phyloP scores from a whole-genome alignment of 2,888 invertebrate genomes.

The Linnaemya tessellans region DNA sequence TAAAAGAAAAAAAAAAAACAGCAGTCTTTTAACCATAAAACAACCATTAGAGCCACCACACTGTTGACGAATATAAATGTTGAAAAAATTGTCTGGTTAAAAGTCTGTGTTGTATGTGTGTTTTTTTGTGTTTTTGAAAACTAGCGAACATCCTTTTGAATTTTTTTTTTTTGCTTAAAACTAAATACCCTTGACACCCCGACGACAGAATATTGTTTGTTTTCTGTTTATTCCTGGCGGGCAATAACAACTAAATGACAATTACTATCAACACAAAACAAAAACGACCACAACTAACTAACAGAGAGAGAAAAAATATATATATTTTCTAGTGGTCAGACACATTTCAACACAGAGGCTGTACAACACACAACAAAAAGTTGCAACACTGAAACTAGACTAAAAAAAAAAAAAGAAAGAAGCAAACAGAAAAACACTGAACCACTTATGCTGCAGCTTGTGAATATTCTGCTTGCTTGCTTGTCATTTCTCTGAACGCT shows the following conservation, averaged over 20 bases:
- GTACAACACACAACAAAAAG: constrained; percentile 17
- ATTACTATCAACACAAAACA: constrained; percentile 65
- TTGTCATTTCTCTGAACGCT: constrained; percentile 22
- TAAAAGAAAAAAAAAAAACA: constrained; percentile 17
- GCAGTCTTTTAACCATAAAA: constrained; percentile 47
- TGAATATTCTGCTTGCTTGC: constrained; percentile 15
- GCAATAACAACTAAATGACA: constrained; percentile 55
- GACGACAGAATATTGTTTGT: constrained; percentile 14
- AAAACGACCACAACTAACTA: constrained; percentile 22
- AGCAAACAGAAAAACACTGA: background rate
- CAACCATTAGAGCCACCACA: constrained; percentile 53
- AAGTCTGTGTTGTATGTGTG: constrained; percentile 27
- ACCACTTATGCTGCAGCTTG: constrained; percentile 57
- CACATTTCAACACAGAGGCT: constrained; percentile 29
- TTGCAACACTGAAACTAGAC: constrained; percentile 28
- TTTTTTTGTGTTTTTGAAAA: background rate
- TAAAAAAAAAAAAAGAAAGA: background rate
- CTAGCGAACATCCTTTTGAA: constrained; percentile 45
- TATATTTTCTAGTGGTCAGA: constrained; percentile 43
- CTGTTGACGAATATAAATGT: background rate
- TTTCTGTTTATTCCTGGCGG: constrained; percentile 21
- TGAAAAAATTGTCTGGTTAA: constrained; percentile 41
- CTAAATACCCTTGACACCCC: constrained; percentile 33
- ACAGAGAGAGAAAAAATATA: constrained; percentile 1
- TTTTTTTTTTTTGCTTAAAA: constrained; percentile 5